phyloP scores from a whole-genome alignment of 1,140 invertebrate species.

The Lanistes nyassanus region DNA sequence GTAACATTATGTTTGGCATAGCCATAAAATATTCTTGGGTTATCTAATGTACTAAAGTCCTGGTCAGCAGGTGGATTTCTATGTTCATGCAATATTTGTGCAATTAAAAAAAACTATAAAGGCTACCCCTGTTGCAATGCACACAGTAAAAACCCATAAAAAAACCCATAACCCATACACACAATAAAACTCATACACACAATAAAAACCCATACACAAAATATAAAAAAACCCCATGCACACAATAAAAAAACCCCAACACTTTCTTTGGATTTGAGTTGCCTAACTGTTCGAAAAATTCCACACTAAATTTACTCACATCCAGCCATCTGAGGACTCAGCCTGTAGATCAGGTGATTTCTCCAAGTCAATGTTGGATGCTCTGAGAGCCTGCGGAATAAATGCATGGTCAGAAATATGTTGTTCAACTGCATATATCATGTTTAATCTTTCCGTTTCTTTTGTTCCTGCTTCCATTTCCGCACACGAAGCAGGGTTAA shows the following conservation, averaged over 20 bases:
- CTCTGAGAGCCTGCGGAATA: slow-evolving; percentile 47
- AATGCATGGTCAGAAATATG: not conserved
- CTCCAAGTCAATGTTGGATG: slow-evolving; percentile 55
- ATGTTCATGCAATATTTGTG: no score
- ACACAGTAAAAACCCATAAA: not conserved
- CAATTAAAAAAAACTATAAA: no score
- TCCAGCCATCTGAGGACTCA: slow-evolving; percentile 52
- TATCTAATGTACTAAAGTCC: no score
- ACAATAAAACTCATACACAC: not conserved
- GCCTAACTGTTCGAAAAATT: no score
- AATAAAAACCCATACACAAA: not conserved
- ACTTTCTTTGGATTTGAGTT: not conserved
- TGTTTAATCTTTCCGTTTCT: no score
- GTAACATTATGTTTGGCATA: no score
- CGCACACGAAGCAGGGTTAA: no score
- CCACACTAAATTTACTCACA: slow-evolving; percentile 39
- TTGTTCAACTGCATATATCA: no score
- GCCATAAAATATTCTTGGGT: no score
- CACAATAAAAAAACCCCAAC: not conserved
- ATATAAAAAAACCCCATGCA: not conserved
- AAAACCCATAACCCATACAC: not conserved
- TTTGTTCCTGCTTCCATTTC: no score
- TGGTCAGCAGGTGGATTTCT: no score
- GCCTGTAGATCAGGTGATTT: slow-evolving; percentile 45
- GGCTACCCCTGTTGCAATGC: not conserved